Evolutionary conservation across 2,113 vertebrate genomes (phyloP).

Genomic region (Peucedramus taeniatus): DNA sequence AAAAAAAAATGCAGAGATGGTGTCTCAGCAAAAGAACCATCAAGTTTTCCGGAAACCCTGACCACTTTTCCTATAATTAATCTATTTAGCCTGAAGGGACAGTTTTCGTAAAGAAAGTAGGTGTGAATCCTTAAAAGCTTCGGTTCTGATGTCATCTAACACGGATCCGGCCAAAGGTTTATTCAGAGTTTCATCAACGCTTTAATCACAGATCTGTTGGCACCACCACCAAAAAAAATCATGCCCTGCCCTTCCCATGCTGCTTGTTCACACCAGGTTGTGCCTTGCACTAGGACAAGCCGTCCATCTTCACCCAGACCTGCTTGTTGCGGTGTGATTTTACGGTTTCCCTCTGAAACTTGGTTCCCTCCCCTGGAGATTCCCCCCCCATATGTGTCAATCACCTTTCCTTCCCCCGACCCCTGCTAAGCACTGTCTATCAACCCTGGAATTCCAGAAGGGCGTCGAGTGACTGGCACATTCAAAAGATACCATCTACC

Average conservation of each 20-base stretch:
- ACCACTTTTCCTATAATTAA: not conserved
- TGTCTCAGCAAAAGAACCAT: not conserved
- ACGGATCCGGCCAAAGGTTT: not conserved
- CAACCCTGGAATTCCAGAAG: too few relatives aligned
- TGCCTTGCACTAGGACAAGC: not conserved
- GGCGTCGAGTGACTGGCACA: too few relatives aligned
- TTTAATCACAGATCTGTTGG: not conserved
- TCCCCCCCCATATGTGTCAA: too few relatives aligned
- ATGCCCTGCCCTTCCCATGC: not conserved
- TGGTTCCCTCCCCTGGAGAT: too few relatives aligned
- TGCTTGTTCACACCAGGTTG: not conserved
- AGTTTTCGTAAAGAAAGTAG: not conserved
- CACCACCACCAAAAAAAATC: not conserved
- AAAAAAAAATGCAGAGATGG: not conserved
- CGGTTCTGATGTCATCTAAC: not conserved
- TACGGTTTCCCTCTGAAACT: too few relatives aligned
- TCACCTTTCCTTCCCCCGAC: too few relatives aligned
- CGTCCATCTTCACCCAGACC: not conserved
- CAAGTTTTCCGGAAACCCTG: not conserved
- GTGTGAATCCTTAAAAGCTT: not conserved
- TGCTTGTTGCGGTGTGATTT: too few relatives aligned
- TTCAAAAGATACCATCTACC: too few relatives aligned
- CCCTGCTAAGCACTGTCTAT: too few relatives aligned
- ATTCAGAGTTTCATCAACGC: not conserved
- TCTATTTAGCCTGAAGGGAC: not conserved